Conservation (phyloP, 2,113 vertebrate genomes). For the Clarias macrocephalus region DNA sequence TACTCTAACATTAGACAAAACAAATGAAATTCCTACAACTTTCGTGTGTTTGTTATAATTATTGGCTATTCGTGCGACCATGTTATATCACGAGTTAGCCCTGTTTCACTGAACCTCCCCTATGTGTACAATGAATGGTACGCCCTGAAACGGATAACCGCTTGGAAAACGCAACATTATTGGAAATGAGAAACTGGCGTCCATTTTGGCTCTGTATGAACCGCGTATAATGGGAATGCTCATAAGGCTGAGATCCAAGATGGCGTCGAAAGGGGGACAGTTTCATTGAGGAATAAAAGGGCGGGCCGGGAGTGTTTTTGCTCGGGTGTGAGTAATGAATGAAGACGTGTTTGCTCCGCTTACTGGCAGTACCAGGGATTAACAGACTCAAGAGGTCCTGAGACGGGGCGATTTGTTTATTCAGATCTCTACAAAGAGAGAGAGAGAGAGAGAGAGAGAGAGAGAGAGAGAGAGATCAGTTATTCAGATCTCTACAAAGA, state of each 20-base stretch:
- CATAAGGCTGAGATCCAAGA: conserved; percentile 16
- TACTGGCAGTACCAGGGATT: conserved; percentile 9
- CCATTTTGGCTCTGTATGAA: conserved; percentile 35
- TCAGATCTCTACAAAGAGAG: neutral
- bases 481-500: neutral
- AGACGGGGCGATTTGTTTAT: neutral
- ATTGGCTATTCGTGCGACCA: neutral
- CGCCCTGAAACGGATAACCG: conserved; percentile 2
- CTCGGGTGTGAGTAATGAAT: neutral
- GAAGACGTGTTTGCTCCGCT: conserved; percentile 32
- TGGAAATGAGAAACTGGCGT: conserved; percentile 28
- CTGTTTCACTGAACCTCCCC: neutral
- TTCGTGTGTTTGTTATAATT: neutral
- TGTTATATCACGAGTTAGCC: neutral
- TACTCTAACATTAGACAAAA: neutral
- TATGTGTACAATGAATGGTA: conserved; percentile 51
- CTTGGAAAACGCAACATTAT: neutral
- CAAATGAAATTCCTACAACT: accelerated
- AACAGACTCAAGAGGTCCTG: neutral
- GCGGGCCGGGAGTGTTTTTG: conserved; percentile 29
- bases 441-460: too few species aligned
- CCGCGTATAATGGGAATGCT: neutral
- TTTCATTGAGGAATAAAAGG: conserved; percentile 47
- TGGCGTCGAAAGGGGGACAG: conserved; percentile 20
- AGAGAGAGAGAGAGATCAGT: neutral